A percentile compares a stretch with the other conserved stretches of the same genome.
Conservation (phyloP, 2,113 vertebrate species). For the Alligator mississippiensis region DNA sequence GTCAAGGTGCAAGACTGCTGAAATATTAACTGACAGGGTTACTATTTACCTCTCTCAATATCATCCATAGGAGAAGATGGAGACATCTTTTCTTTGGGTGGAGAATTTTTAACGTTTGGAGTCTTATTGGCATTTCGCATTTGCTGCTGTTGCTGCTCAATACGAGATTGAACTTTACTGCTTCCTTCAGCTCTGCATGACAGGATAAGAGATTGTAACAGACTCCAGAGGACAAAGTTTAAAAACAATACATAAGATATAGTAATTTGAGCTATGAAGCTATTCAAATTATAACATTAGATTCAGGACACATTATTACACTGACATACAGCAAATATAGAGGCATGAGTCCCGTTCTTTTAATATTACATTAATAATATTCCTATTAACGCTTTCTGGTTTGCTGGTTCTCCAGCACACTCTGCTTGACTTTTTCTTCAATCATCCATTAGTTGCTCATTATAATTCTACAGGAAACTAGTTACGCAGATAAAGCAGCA, state of each 20-base stretch:
- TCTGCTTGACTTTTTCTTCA: background rate
- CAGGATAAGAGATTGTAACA: slow-evolving; percentile 11
- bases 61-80: slow-evolving; percentile 93
- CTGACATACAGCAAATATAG: background rate
- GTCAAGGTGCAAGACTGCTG: background rate
- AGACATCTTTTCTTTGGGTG: slow-evolving; percentile 85
- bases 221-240: background rate
- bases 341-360: background rate
- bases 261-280: background rate
- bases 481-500: background rate
- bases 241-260: background rate
- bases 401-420: background rate
- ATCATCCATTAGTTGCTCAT: background rate
- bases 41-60: slow-evolving; percentile 91
- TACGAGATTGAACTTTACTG: slow-evolving; percentile 92
- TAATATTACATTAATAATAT: background rate
- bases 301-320: background rate
- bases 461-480: background rate
- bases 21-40: background rate
- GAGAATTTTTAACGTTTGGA: slow-evolving; percentile 82
- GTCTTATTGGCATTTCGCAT: slow-evolving; percentile 78
- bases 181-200: slow-evolving; percentile 91
- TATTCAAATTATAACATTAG: background rate
- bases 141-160: slow-evolving; percentile 83
- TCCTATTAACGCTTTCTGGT: background rate